A percentile compares a stretch with the other conserved stretches of the same genome.
phyloP scores from a whole-genome alignment of 2,888 invertebrate genomes.

The Idaea straminata region DNA sequence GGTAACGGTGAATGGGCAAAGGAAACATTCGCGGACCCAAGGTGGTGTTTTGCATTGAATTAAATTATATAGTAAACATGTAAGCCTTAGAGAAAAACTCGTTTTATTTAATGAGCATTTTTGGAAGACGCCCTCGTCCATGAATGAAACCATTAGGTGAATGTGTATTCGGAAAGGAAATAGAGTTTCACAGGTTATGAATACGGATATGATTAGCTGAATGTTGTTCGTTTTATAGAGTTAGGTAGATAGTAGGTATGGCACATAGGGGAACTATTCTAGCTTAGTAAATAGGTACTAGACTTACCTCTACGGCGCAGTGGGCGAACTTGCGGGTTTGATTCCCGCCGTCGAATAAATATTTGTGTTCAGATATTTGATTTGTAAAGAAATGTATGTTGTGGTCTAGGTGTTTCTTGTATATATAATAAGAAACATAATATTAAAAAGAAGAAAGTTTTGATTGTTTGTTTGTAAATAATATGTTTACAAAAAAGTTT shows the following conservation, averaged over 20 bases:
- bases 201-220: background rate
- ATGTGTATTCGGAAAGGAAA: background rate
- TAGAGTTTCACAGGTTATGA: background rate
- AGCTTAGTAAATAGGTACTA: background rate
- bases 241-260: background rate
- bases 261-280: background rate
- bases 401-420: too few species aligned
- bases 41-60: conserved; percentile 21
- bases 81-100: background rate
- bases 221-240: background rate
- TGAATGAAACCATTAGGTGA: background rate
- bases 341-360: too few species aligned
- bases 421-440: too few species aligned
- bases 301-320: too few species aligned
- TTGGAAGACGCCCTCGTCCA: background rate
- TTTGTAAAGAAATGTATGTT: too few species aligned
- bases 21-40: conserved; percentile 23
- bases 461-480: too few species aligned
- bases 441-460: too few species aligned
- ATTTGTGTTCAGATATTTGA: too few species aligned
- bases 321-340: too few species aligned
- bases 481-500: too few species aligned
- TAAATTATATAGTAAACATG: conserved; percentile 25
- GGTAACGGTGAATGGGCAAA: conserved; percentile 20
- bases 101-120: conserved; percentile 2